These are phyloP conservation scores for Catharus minimus DNA, from an alignment of 2,113 vertebrate genomes.

Conservation along the genomic window DNA sequence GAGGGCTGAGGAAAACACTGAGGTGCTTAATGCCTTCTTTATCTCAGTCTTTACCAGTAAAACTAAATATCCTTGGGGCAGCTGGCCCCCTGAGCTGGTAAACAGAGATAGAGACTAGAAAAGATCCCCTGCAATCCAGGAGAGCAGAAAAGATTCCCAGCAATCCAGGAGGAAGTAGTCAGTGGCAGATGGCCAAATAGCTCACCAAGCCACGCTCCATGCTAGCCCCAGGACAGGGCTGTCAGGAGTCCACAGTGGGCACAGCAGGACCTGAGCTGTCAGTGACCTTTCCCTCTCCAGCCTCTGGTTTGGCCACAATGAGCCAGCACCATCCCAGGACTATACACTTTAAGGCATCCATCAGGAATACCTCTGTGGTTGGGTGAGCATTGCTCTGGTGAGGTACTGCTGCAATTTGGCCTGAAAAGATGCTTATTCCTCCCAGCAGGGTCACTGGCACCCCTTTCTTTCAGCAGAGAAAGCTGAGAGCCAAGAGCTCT, in stretches of 20 bases:
- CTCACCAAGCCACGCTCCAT: background rate
- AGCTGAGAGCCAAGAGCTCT: background rate
- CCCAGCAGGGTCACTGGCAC: background rate
- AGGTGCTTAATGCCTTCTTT: background rate
- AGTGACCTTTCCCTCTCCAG: background rate
- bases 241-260: background rate
- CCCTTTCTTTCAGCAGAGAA: background rate
- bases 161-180: background rate
- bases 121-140: background rate
- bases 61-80: background rate
- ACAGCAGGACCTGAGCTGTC: background rate
- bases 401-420: background rate
- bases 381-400: background rate
- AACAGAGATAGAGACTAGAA: background rate
- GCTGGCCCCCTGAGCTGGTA: fast-evolving
- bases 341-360: background rate
- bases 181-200: background rate
- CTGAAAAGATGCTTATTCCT: background rate
- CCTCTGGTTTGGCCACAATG: background rate
- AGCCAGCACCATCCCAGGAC: background rate
- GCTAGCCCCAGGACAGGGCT: background rate
- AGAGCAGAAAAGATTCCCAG: background rate
- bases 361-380: background rate
- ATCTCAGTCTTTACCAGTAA: background rate
- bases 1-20: background rate